Conservation (phyloP, 2,888 invertebrate species). For the Daptonema setosum region DNA sequence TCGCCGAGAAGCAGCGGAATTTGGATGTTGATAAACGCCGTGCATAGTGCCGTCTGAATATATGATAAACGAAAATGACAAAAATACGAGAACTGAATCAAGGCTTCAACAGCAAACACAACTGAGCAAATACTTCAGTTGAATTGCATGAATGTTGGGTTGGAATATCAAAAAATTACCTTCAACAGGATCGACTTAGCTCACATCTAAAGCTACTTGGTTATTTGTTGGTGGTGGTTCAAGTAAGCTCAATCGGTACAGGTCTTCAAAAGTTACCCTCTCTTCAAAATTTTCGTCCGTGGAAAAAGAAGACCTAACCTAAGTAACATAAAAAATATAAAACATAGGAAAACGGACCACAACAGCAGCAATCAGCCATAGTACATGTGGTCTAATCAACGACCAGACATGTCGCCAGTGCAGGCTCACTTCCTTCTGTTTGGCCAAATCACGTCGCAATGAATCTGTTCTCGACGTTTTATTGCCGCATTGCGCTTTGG, state of each 20-base stretch:
- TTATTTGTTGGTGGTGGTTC: too few species aligned
- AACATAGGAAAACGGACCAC: background rate
- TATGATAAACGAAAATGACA: background rate
- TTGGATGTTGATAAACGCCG: background rate
- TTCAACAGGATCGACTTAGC: too few species aligned
- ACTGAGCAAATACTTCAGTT: too few species aligned
- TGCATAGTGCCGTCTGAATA: background rate
- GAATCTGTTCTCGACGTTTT: too few species aligned
- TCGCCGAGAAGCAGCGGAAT: background rate
- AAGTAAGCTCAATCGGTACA: too few species aligned
- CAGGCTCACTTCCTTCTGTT: background rate
- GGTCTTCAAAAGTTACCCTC: too few species aligned
- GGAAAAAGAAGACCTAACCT: background rate
- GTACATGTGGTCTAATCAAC: background rate
- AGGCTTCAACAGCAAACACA: too few species aligned
- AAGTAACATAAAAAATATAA: background rate
- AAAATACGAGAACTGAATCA: background rate
- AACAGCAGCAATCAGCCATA: background rate
- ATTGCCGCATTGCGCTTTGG: too few species aligned
- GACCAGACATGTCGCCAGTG: background rate
- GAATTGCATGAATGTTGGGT: too few species aligned
- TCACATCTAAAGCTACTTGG: too few species aligned
- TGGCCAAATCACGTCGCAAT: too few species aligned
- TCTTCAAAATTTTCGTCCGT: background rate
- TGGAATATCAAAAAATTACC: too few species aligned